Conservation (phyloP, 2,888 invertebrate genomes). For the Drosophila gaucha region DNA sequence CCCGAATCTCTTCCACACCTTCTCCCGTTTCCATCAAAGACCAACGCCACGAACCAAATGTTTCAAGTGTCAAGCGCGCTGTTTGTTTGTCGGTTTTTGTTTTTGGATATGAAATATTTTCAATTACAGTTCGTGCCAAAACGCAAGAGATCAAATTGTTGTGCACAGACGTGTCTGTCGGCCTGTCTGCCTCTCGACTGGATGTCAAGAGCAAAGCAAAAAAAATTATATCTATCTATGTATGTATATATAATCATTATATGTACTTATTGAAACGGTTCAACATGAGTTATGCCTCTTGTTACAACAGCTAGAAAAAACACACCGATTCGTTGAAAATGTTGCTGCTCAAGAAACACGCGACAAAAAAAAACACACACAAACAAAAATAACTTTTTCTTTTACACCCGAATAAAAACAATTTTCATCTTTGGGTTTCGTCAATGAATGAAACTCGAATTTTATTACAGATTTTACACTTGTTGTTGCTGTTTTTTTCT, state of each 20-base stretch:
- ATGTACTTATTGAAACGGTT: constrained; percentile 71
- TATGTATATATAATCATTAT: constrained; percentile 21
- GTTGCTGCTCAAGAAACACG: constrained; percentile 54
- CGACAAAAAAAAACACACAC: constrained; percentile 46
- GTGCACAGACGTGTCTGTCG: constrained; percentile 45
- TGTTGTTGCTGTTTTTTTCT: constrained; percentile 39
- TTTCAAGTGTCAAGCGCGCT: constrained; percentile 72
- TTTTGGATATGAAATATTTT: constrained; percentile 61
- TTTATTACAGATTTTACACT: constrained; percentile 38
- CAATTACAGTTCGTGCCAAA: constrained; percentile 81
- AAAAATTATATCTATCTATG: constrained; percentile 1
- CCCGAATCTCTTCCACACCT: not conserved
- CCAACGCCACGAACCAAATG: constrained; percentile 65
- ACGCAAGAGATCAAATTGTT: constrained; percentile 72
- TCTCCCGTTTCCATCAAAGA: constrained; percentile 15
- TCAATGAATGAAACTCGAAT: constrained; percentile 69
- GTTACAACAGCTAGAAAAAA: constrained; percentile 51
- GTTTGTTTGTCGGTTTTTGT: constrained; percentile 43
- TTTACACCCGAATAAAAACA: constrained; percentile 27
- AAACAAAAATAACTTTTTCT: constrained; percentile 10
- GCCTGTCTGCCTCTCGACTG: constrained; percentile 26
- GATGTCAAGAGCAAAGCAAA: constrained; percentile 38
- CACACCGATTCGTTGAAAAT: constrained; percentile 24
- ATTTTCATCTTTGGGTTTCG: constrained; percentile 41
- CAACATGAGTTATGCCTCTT: constrained; percentile 70